Conservation (phyloP, 2,797 vertebrate species). For the Eurystomus glaucurus region DNA sequence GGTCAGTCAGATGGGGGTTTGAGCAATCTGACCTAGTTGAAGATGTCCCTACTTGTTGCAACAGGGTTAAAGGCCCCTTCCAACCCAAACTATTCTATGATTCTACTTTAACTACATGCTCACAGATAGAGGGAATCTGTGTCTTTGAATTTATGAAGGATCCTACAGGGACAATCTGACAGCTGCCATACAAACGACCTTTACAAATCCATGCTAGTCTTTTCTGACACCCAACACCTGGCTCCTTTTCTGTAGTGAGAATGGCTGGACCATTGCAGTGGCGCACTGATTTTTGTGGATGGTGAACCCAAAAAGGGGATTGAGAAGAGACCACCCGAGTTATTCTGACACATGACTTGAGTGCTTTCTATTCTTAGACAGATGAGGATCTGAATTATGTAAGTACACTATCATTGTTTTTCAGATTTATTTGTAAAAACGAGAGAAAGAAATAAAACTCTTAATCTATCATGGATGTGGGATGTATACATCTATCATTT, state of each 20-base stretch:
- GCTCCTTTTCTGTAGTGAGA: constrained; percentile 67
- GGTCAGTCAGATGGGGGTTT: background rate
- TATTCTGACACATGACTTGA: constrained; percentile 50
- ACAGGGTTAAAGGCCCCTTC: background rate
- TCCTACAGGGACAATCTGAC: background rate
- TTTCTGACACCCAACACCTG: constrained; percentile 62
- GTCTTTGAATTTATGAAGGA: background rate
- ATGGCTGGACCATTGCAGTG: constrained; percentile 61
- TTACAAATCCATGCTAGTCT: background rate
- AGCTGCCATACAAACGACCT: background rate
- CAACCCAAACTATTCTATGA: background rate
- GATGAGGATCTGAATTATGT: constrained; percentile 67
- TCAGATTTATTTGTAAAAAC: constrained; percentile 9
- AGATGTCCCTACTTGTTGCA: background rate
- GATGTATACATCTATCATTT: background rate
- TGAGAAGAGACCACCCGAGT: constrained; percentile 28
- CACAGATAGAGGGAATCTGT: background rate
- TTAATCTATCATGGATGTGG: background rate
- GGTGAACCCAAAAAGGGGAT: constrained; percentile 42
- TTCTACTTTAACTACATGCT: background rate
- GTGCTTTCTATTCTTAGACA: constrained; percentile 54
- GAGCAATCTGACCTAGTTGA: background rate
- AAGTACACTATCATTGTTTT: constrained; percentile 28
- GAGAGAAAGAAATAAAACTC: background rate
- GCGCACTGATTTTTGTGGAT: constrained; percentile 62